A percentile compares a stretch with the other conserved stretches of the same genome.
These are phyloP conservation scores for Pachycephala philippinensis DNA, from an alignment of 2,113 vertebrate genomes.

Conservation along the genomic window DNA sequence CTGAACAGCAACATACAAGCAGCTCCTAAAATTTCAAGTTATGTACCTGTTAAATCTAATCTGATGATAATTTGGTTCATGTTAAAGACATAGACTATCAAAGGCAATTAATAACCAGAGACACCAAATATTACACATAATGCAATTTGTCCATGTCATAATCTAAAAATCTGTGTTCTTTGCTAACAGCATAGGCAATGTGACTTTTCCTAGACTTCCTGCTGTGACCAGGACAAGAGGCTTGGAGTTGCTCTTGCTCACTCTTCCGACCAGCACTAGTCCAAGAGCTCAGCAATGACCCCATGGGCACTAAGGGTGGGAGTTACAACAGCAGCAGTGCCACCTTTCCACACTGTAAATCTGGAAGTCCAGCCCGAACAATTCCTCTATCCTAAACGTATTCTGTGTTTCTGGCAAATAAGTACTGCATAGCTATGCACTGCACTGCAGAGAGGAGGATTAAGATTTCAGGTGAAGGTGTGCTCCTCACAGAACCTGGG, in stretches of 20 bases:
- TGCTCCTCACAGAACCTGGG: neutral
- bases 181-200: neutral
- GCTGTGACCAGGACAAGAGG: neutral
- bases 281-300: neutral
- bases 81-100: neutral
- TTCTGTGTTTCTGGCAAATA: neutral
- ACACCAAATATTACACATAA: neutral
- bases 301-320: fast-evolving
- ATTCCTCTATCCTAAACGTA: neutral
- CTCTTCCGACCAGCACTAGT: neutral
- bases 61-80: neutral
- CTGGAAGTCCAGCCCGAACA: neutral
- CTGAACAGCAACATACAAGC: neutral
- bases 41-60: neutral
- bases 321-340: fast-evolving
- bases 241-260: neutral
- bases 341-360: neutral
- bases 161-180: neutral
- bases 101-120: neutral
- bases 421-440: neutral
- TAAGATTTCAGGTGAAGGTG: neutral
- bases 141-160: neutral
- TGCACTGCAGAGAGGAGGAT: neutral
- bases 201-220: neutral
- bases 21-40: neutral